Evolutionary conservation across 1,140 invertebrate genomes (phyloP), one percentile per base, ranked within the genome.

Genomic region (Muscidifurax raptorellus): DNA sequence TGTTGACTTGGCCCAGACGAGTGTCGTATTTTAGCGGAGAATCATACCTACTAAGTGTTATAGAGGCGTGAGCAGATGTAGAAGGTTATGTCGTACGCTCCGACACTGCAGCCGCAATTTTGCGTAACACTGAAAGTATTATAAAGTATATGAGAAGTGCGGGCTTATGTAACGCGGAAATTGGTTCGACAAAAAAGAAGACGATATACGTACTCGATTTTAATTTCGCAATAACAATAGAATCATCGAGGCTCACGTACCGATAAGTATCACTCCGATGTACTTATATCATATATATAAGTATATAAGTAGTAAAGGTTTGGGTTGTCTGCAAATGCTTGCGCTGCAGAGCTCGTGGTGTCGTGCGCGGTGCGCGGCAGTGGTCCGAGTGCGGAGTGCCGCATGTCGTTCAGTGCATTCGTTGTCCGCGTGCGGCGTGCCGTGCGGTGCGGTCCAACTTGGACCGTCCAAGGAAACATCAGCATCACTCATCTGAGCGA

Each of bases 21-120:
- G 12, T 32, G 9, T 76, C 10, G 15, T 67, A 72, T 32, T 13
- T 81, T 28, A 82, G 59, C 80, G 80, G 10, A 82, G 40, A 75
- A 82, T 82, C 80, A 82, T 82, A 28, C 67, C n/a, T n/a, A n/a
- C n/a, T n/a, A n/a, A n/a, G n/a, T n/a, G n/a, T n/a, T 80, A 67
- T 5, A 6, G 12, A 22, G 9, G 9, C 10, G 12, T 67, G 64
- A 80, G 44, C 75, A 25, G 47, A 76, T 27, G n/a, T 32, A 36
- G 59, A 64, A 78, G 76, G 76, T 78, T 78, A 78, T 59, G 52
- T 76, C 36, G 74, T 4, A 6, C 32, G 2, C 40, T 44, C 32
- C 10, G 15, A 1, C 71, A 36, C 27, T 69, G 25, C 18, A 27
- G 66, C 66, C 27, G 66, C 25, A 6, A n/a, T 59, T 75, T 72